A percentile compares a stretch with the other conserved stretches of the same genome.
These are phyloP conservation scores for Genyomyrus donnyi DNA, from an alignment of 2,113 vertebrate genomes.

Conservation along the genomic window DNA sequence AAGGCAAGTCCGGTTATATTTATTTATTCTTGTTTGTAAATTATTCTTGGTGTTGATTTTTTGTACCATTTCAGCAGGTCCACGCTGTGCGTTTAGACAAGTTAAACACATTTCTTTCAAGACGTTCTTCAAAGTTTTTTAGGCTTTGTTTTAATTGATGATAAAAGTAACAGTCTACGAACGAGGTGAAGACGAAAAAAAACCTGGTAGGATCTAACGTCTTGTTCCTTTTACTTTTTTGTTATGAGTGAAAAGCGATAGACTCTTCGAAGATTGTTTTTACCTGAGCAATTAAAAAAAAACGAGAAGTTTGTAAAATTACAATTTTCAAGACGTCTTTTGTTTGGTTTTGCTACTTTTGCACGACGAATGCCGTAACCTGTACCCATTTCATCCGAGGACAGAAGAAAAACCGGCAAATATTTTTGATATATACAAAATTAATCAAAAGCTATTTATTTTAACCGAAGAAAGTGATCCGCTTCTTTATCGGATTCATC, in stretches of 20 bases:
- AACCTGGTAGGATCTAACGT: background rate
- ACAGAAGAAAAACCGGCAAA: background rate
- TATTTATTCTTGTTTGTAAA: slow-evolving; percentile 41
- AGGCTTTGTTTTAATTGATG: background rate
- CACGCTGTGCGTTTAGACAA: background rate
- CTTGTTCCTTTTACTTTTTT: background rate
- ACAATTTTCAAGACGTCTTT: background rate
- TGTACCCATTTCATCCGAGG: background rate
- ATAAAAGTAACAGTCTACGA: background rate
- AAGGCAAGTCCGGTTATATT: slow-evolving; percentile 48
- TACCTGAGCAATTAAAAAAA: background rate
- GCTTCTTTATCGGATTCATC: background rate
- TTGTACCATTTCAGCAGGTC: background rate
- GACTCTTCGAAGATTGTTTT: background rate
- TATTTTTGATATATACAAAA: background rate
- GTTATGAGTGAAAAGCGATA: background rate
- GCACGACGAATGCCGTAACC: background rate
- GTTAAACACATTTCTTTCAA: background rate
- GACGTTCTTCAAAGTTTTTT: background rate
- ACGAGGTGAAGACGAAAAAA: background rate
- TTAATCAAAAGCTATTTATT: background rate
- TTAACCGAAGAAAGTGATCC: background rate
- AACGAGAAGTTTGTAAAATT: background rate
- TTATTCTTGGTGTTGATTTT: slow-evolving; percentile 17
- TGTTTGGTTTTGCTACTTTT: background rate